Evolutionary conservation across 2,113 vertebrate species (phyloP).

Genomic region (Aspiorhynchus laticeps): DNA sequence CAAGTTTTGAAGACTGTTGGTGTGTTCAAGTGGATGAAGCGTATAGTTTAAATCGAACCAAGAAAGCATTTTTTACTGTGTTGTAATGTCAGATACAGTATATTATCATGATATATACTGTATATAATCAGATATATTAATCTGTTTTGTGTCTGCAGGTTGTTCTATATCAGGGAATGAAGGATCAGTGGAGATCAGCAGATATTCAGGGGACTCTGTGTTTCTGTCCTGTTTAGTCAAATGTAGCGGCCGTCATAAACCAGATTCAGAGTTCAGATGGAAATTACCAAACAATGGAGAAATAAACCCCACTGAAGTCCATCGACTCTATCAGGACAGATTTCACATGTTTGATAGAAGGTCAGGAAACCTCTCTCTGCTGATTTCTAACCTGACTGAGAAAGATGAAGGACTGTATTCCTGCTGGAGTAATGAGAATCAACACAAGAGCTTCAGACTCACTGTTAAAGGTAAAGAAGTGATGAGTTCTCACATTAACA

Average conservation of each 20-base stretch:
- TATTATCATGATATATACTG: too few relatives aligned
- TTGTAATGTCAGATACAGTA: too few relatives aligned
- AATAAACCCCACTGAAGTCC: not conserved
- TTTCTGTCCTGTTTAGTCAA: not conserved
- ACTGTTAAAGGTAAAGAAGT: conserved; percentile 7
- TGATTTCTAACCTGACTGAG: conserved; percentile 21
- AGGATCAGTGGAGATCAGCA: not conserved
- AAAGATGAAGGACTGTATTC: not conserved
- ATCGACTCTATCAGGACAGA: not conserved
- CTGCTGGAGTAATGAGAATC: not conserved
- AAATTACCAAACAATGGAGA: not conserved
- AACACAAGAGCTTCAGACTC: not conserved
- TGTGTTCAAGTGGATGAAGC: not conserved
- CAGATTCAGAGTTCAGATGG: not conserved
- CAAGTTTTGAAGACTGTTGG: not conserved
- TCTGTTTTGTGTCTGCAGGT: not conserved
- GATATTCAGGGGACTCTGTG: conserved; percentile 5
- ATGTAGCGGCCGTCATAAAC: not conserved
- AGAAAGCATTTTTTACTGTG: too few relatives aligned
- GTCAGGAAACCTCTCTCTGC: conserved; percentile 17
- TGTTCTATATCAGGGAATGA: not conserved
- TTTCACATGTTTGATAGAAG: not conserved
- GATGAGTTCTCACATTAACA: not conserved
- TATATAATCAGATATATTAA: not conserved
- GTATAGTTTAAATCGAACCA: too few relatives aligned